Evolutionary conservation across 2,113 vertebrate genomes (phyloP).

Genomic region (Uropsilus gracilis): DNA sequence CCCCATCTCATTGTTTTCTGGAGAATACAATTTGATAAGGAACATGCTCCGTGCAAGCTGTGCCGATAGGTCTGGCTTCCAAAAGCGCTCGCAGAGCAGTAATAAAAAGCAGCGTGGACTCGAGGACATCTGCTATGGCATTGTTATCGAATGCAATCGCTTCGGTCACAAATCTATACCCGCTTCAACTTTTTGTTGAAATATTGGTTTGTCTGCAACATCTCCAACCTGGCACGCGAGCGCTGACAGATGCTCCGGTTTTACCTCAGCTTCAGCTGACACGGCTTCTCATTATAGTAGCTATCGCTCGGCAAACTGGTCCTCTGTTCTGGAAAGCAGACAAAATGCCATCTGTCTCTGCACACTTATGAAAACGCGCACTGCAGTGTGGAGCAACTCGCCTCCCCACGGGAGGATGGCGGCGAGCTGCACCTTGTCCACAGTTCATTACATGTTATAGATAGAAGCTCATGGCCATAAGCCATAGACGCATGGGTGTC

Average conservation of each 20-base stretch:
- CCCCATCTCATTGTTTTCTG: conserved; percentile 87
- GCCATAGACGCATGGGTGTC: background rate
- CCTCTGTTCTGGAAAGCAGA: conserved; percentile 88
- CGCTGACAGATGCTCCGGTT: conserved; percentile 89
- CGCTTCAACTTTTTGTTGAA: conserved; percentile 87
- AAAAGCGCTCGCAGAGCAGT: conserved; percentile 86
- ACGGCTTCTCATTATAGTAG: conserved; percentile 87
- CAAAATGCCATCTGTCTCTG: conserved; percentile 90
- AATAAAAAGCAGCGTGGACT: conserved; percentile 88
- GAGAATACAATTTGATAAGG: conserved; percentile 88
- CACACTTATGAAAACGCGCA: conserved; percentile 89
- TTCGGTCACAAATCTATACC: conserved; percentile 87
- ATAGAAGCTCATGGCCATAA: too few relatives aligned
- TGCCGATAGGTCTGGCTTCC: conserved; percentile 84
- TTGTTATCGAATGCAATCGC: conserved; percentile 88
- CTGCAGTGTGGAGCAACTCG: conserved; percentile 81
- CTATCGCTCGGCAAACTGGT: conserved; percentile 88
- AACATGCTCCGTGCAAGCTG: conserved; percentile 87
- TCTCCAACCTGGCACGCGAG: conserved; percentile 85
- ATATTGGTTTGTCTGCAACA: conserved; percentile 87
- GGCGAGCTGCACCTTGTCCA: conserved; percentile 58
- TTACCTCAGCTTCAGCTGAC: conserved; percentile 90
- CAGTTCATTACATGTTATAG: conserved; percentile 43
- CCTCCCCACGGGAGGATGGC: conserved; percentile 74
- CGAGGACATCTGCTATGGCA: conserved; percentile 88